Base-by-base conservation (phyloP, 1,140 invertebrate species). In the Adoxophyes honmai region DNA sequence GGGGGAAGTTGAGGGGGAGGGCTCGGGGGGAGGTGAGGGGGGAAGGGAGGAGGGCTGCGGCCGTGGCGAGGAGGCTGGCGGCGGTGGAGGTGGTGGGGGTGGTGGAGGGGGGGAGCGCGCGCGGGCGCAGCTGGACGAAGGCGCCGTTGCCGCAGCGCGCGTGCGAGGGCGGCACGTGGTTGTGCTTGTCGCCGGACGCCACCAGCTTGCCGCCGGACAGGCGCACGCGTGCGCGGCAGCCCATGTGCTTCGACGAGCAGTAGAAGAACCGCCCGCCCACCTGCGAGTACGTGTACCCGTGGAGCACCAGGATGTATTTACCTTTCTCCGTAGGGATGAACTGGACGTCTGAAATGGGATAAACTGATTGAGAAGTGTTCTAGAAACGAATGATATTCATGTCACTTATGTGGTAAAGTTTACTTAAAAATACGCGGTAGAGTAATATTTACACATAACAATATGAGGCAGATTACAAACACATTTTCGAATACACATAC, bases 291-390 rank as follows among this genome's bases (percentile, higher is more conserved):
- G 86, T 88, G 57, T 75, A 88, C 21, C 86, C 86, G 55, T 78
- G 75, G 42, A 88, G 68, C 60, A 88, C 86, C 58, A 88, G 60
- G 51, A 88, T 88, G 62, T 84, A 85, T 52, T 88, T 88, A 5
- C 85, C 85, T 54, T 86, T 88, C 59, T 88, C 85, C 67, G 85
- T 88, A 16, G 85, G 85, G 37, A 88, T 88, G 52, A 88, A 88
- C 70, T 86, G 85, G 53, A 88, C 78, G 63, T 88, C 85, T 87
- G 81, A 28, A 28, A 28, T 28, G 2, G 2, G 21, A 28, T 6
- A 28, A 28, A 28, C 21, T 28, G 6, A 28, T 6, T 28, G 6
- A 28, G 6, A 28, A 28, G 6, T 28, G 21, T 28, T 28, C 21
- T 6, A 28, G 21, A 28, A 28, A 28, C 21, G 21, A 28, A 28